Conservation (phyloP, 1,140 invertebrate species). For the Euschistus heros region DNA sequence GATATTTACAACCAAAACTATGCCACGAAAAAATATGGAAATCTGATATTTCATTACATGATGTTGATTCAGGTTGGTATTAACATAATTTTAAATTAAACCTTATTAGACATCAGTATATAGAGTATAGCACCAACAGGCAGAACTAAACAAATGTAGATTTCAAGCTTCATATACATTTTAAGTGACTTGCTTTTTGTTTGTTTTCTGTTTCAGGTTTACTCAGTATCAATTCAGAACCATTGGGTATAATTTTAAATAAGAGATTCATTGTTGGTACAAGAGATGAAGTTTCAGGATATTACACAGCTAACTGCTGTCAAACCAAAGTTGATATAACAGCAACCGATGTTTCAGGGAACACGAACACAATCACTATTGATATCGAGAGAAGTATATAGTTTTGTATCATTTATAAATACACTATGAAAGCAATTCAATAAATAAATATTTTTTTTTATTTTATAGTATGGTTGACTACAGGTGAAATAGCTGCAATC, state of each 20-base stretch:
- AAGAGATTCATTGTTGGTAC: conserved; percentile 25
- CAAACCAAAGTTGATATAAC: conserved; percentile 23
- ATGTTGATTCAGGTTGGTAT: conserved; percentile 17
- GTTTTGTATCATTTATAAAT: background rate
- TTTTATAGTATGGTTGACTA: background rate
- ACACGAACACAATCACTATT: conserved; percentile 13
- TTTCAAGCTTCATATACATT: background rate
- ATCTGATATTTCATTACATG: conserved; percentile 18
- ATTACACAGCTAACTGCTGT: conserved; percentile 22
- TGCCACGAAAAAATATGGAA: conserved; percentile 19
- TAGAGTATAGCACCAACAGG: background rate
- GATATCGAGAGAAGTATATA: conserved; percentile 25
- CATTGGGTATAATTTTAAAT: conserved; percentile 17
- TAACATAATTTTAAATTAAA: background rate
- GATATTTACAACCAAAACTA: conserved; percentile 5
- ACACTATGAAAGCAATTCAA: background rate
- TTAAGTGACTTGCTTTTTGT: background rate
- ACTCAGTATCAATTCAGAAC: conserved; percentile 21
- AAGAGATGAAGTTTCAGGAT: conserved; percentile 17
- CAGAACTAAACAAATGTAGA: background rate
- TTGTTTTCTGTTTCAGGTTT: conserved; percentile 20
- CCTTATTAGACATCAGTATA: background rate
- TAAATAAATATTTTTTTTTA: background rate
- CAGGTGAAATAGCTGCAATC: background rate
- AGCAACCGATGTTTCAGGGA: conserved; percentile 23